phyloP scores from a whole-genome alignment of 2,888 invertebrate species.

The Nemoura dubitans region DNA sequence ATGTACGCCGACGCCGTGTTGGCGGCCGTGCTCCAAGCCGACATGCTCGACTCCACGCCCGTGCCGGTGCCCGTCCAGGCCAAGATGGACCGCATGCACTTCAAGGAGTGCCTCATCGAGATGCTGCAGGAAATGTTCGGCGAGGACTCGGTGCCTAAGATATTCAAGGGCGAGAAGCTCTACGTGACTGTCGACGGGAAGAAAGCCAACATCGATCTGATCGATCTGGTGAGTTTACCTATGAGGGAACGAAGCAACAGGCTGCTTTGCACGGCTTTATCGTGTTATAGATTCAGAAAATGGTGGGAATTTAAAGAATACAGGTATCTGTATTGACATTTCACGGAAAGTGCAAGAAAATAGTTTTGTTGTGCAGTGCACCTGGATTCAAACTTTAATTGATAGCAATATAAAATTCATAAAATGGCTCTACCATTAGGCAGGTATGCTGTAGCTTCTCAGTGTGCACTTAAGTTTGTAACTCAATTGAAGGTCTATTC shows the following conservation, averaged over 20 bases:
- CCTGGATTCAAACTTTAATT: too few relatives aligned
- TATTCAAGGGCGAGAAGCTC: constrained; percentile 89
- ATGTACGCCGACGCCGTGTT: constrained; percentile 98
- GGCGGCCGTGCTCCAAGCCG: constrained; percentile 86
- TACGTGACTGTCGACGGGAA: constrained; percentile 87
- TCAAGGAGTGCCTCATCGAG: constrained; percentile 90
- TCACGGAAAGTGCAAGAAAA: too few relatives aligned
- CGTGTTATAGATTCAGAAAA: too few relatives aligned
- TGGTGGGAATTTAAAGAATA: too few relatives aligned
- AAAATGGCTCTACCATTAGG: too few relatives aligned
- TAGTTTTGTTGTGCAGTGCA: too few relatives aligned
- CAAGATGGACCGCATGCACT: constrained; percentile 90
- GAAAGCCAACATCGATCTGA: constrained; percentile 84
- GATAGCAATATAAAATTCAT: too few relatives aligned
- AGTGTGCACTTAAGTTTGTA: too few relatives aligned
- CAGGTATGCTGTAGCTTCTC: too few relatives aligned
- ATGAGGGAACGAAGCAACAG: too few relatives aligned
- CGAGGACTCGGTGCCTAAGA: constrained; percentile 90
- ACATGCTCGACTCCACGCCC: constrained; percentile 70
- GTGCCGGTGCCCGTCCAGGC: constrained; percentile 59
- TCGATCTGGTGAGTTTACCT: constrained; percentile 72
- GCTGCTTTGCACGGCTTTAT: background rate
- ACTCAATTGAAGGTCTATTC: too few relatives aligned
- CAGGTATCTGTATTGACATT: too few relatives aligned
- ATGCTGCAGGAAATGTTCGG: constrained; percentile 96